Percentiles rank a stretch among this genome's conserved stretches.
Evolutionary conservation across 2,113 vertebrate genomes (phyloP).

Genomic region (Ornithorhynchus anatinus): DNA sequence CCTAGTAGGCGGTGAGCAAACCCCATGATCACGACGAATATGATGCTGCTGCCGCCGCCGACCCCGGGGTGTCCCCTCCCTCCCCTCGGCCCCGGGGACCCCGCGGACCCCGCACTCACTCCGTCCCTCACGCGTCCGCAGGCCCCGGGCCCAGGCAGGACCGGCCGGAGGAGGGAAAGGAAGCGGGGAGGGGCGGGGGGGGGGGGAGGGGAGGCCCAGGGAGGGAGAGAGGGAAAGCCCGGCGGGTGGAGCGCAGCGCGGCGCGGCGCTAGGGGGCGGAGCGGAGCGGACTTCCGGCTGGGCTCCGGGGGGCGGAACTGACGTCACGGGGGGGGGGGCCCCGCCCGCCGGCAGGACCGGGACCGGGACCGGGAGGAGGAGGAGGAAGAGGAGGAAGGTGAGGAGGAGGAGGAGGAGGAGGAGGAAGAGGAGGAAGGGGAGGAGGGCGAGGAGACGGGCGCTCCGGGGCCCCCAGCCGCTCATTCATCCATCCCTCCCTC

Average conservation of each 20-base stretch:
- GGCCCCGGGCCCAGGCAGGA: neutral
- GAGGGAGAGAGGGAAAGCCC: no score
- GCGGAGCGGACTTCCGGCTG: neutral
- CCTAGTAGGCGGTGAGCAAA: no score
- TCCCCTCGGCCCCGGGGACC: neutral
- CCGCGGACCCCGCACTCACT: neutral
- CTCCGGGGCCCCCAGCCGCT: no score
- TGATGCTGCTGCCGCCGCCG: no score
- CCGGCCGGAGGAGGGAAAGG: neutral
- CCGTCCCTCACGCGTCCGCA: neutral
- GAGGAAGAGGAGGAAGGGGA: no score
- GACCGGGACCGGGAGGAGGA: neutral
- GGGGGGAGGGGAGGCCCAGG: accelerated
- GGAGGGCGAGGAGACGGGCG: no score
- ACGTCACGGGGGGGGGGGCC: neutral
- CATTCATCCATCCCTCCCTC: no score
- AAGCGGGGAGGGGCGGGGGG: neutral
- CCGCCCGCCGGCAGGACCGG: neutral
- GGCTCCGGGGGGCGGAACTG: neutral
- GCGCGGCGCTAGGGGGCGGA: neutral
- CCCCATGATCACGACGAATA: no score
- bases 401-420: no score
- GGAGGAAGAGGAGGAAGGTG: no score
- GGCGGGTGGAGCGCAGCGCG: neutral
- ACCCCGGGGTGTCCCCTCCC: neutral